Evolutionary conservation across 2,888 invertebrate species (phyloP).

Genomic region (Homarus gammarus): DNA sequence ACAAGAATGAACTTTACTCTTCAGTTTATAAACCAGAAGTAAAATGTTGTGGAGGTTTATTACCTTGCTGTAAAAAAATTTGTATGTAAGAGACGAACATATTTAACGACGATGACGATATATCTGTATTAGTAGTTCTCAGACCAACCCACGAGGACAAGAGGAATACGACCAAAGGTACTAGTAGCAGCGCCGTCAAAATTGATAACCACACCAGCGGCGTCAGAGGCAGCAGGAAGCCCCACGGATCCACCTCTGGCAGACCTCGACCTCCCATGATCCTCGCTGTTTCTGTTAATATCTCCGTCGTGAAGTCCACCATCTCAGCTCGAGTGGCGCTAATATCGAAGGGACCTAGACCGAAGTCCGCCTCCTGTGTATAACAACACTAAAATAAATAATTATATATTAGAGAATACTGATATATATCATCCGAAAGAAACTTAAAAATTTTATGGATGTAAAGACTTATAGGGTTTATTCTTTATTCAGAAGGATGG

Average conservation of each 20-base stretch:
- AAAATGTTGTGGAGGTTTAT: no score
- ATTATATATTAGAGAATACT: no score
- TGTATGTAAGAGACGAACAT: background rate
- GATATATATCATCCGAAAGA: no score
- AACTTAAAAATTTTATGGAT: no score
- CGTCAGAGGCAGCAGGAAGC: conserved; percentile 46
- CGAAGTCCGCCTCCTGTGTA: conserved; percentile 52
- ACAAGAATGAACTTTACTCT: no score
- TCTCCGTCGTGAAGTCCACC: conserved; percentile 14
- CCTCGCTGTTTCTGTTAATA: conserved; percentile 22
- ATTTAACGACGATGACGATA: no score
- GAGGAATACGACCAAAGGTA: conserved; percentile 1
- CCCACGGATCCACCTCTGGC: conserved; percentile 45
- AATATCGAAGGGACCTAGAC: conserved; percentile 13
- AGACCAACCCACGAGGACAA: background rate
- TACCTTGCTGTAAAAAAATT: conserved; percentile 21
- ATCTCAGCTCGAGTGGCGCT: conserved; percentile 5
- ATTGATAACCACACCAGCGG: conserved; percentile 40
- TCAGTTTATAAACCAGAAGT: no score
- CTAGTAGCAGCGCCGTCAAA: conserved; percentile 7
- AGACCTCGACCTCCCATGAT: conserved; percentile 16
- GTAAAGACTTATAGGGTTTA: no score
- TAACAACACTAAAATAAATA: no score
- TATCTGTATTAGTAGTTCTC: no score
- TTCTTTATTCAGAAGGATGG: no score